Evolutionary conservation across 2,888 invertebrate genomes (phyloP).

Genomic region (Synergus umbraculus): DNA sequence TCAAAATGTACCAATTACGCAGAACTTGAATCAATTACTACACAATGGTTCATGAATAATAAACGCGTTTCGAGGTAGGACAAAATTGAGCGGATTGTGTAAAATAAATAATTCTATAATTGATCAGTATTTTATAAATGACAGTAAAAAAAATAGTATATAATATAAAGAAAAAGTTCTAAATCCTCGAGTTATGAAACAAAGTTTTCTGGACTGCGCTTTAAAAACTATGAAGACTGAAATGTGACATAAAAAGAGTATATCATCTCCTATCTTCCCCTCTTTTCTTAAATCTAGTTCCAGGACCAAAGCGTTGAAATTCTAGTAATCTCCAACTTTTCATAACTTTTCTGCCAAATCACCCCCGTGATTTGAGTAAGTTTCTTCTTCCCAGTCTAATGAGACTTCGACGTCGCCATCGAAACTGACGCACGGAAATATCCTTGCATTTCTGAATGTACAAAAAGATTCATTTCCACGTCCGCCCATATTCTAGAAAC

Average conservation of each 20-base stretch:
- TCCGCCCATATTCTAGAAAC: slow-evolving; percentile 15
- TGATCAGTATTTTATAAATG: neutral
- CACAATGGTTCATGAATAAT: slow-evolving; percentile 6
- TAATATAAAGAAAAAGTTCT: neutral
- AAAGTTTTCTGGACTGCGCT: neutral
- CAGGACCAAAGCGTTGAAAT: slow-evolving; percentile 54
- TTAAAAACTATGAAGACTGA: neutral
- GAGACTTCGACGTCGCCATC: slow-evolving; percentile 66
- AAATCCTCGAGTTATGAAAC: neutral
- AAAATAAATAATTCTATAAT: neutral
- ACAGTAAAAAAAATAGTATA: neutral
- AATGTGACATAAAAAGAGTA: slow-evolving; percentile 18
- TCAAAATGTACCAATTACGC: neutral
- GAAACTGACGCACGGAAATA: slow-evolving; percentile 59
- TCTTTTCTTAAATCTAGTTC: slow-evolving; percentile 15
- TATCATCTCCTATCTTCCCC: neutral
- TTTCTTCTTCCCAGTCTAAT: slow-evolving; percentile 67
- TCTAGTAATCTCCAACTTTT: slow-evolving; percentile 74
- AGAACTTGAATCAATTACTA: neutral
- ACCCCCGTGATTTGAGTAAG: slow-evolving; percentile 56
- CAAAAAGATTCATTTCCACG: slow-evolving; percentile 50
- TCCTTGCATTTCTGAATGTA: slow-evolving; percentile 46
- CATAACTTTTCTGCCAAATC: slow-evolving; percentile 70
- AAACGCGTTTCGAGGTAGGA: neutral
- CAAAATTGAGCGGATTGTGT: neutral